phyloP scores from a whole-genome alignment of 2,888 invertebrate genomes.

The Fragum fragum region DNA sequence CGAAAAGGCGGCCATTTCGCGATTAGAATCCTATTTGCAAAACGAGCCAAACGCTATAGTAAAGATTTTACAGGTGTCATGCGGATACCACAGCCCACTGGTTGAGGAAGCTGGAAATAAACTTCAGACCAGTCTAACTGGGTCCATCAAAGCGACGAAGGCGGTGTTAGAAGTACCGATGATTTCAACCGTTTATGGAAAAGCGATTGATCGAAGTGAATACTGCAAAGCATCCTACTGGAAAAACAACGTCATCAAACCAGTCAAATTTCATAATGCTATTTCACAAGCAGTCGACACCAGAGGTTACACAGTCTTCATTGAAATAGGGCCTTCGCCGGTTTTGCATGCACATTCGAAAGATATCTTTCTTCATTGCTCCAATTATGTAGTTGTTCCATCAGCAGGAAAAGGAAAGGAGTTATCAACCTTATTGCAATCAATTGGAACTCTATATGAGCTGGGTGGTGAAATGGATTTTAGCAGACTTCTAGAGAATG shows the following conservation, averaged over 20 bases:
- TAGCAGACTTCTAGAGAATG: background rate
- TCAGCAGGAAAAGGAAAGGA: background rate
- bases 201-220: slow-evolving; percentile 23
- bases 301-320: slow-evolving; percentile 56
- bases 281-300: slow-evolving; percentile 39
- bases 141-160: background rate
- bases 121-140: background rate
- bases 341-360: slow-evolving; percentile 66
- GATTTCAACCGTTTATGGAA: slow-evolving; percentile 60
- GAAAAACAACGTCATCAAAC: slow-evolving; percentile 69
- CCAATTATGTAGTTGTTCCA: background rate
- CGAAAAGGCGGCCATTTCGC: slow-evolving; percentile 50
- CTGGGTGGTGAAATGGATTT: slow-evolving; percentile 11
- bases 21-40: slow-evolving; percentile 58
- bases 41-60: slow-evolving; percentile 37
- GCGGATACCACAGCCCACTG: slow-evolving; percentile 70
- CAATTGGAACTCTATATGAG: slow-evolving; percentile 2
- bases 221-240: slow-evolving; percentile 66
- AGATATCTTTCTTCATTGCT: slow-evolving; percentile 40
- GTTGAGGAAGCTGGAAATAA: slow-evolving; percentile 15
- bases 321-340: slow-evolving; percentile 77
- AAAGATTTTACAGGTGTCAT: slow-evolving; percentile 39
- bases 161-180: background rate
- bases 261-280: slow-evolving; percentile 69
- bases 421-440: background rate